Base-by-base conservation (phyloP, 2,797 vertebrate species). In the Australoheros facetus region DNA sequence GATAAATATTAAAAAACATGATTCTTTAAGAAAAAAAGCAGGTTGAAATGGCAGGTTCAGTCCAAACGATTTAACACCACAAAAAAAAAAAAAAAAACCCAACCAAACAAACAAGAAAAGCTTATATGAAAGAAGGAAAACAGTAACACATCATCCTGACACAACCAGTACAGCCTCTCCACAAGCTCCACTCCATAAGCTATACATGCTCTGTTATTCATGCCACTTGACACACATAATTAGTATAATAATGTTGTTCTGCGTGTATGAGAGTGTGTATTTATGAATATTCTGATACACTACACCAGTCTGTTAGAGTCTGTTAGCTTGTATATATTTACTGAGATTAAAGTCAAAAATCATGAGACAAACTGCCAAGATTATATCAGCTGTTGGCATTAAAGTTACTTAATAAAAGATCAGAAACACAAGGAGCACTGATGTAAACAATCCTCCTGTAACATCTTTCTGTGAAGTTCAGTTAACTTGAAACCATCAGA, bases 181-280 rank as follows among this genome's bases (percentile, higher is more conserved):
- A 32, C 28, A 26, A 3, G 0, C 56, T 73, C 17, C 16, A 21
- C 19, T 55, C 55, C 14, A 70, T 13, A 71, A 77, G 23, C 76
- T 82, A 8, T 53, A 58, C 58, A 79, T 71, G 62, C 71, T 59
- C 73, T 60, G 42, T 23, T 73, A 34, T 71, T 10, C 30, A 30
- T 48, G 60, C n/a, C 70, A 4, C 51, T 73, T 51, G 23, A 66
- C n/a, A 62, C 54, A n/a, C 42, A 73, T 75, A 69, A 75, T 77
- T 16, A 42, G 58, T 48, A 28, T 21, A 34, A 28, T 75, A 9
- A 21, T 55, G 82, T 53, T 55, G 75, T 42, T 80, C 13, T 64
- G 7, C 21, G 7, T 45, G 9, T 79, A 53, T 45, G 10, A 53
- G 34, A 8, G 10, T 17, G 23, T 73, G 48, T 73, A 14, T 60